Evolutionary conservation across 2,888 invertebrate species (phyloP).

Genomic region (Chirona hameri): DNA sequence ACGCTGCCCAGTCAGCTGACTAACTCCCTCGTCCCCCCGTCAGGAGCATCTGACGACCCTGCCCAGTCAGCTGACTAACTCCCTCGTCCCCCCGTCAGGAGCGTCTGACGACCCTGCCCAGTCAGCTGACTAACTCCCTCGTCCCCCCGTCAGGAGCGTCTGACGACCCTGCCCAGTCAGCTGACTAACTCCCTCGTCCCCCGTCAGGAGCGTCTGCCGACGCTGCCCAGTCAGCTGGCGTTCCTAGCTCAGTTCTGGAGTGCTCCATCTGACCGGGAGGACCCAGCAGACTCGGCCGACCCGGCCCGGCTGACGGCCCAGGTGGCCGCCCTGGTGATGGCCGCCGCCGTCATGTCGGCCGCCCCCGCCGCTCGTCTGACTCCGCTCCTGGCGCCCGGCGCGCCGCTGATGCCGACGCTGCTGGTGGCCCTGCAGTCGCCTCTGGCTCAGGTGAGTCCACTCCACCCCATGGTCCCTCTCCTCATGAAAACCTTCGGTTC

Average conservation of each 20-base stretch:
- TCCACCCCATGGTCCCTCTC: neutral
- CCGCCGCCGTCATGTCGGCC: neutral
- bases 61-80: too few species aligned
- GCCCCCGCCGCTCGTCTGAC: neutral
- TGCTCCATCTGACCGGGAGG: neutral
- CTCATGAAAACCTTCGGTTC: too few species aligned
- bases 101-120: too few species aligned
- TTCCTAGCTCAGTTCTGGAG: neutral
- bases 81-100: too few species aligned
- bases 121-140: too few species aligned
- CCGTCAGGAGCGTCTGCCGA: too few species aligned
- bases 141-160: too few species aligned
- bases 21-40: too few species aligned
- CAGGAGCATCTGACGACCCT: too few species aligned
- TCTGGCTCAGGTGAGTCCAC: neutral
- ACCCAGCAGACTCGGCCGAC: neutral
- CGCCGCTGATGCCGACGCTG: neutral
- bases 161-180: too few species aligned
- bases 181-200: too few species aligned
- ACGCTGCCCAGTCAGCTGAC: too few species aligned
- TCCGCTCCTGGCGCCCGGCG: neutral
- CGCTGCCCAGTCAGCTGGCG: neutral
- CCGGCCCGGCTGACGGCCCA: neutral
- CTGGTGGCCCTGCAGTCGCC: conserved; percentile 13
- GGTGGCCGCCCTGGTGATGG: neutral